Evolutionary conservation across 1,140 invertebrate genomes (phyloP).

Genomic region (Zaprionus africanus): DNA sequence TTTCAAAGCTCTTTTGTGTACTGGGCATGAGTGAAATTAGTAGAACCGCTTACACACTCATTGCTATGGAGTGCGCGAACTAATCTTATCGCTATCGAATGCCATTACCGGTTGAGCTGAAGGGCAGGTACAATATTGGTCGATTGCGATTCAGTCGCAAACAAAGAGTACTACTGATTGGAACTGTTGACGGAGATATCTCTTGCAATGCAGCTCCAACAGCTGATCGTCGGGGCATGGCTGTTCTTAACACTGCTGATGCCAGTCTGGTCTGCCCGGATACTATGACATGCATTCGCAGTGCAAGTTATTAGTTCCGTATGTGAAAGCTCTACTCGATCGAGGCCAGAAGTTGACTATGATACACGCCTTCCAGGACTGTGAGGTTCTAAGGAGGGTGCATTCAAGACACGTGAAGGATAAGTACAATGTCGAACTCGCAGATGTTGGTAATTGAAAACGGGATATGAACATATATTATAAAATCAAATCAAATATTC

Average conservation of each 20-base stretch:
- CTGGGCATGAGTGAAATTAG: constrained; percentile 20
- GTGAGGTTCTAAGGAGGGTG: constrained; percentile 7
- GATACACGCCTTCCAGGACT: constrained; percentile 47
- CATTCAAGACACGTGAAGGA: constrained; percentile 42
- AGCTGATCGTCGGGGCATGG: constrained; percentile 4
- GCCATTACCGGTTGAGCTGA: neutral
- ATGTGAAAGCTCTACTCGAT: constrained; percentile 36
- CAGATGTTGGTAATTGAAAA: constrained; percentile 19
- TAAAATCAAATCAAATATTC: too few relatives aligned
- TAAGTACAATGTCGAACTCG: constrained; percentile 9
- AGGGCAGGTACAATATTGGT: neutral
- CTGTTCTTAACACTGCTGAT: neutral
- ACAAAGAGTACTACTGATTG: neutral
- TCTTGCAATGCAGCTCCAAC: constrained; percentile 21
- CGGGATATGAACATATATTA: neutral
- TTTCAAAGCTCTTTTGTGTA: constrained; percentile 34
- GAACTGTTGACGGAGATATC: neutral
- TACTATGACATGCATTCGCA: constrained; percentile 48
- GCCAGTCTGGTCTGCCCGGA: constrained; percentile 2
- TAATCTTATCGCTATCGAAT: constrained; percentile 39
- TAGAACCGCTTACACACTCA: neutral
- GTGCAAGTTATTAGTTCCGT: constrained; percentile 49
- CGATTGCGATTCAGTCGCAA: constrained; percentile 3
- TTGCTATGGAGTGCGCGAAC: neutral
- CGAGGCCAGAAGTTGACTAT: constrained; percentile 61